Evolutionary conservation across 2,888 invertebrate species (phyloP), one percentile per base, ranked within the genome.

Genomic region (Crossocerus cetratus): DNA sequence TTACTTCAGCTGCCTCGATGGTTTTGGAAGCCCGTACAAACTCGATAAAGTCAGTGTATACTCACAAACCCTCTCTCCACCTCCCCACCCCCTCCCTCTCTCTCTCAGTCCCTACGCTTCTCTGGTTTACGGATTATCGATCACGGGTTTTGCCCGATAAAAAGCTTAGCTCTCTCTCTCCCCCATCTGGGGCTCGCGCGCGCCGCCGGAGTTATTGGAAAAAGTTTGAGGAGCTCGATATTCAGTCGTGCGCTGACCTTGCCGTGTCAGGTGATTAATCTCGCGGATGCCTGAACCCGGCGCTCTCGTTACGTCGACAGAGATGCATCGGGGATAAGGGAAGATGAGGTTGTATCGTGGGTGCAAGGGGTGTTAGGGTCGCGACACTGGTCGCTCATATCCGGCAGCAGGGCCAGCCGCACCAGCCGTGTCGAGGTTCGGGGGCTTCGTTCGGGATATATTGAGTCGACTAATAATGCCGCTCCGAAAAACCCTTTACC

Each of bases 351-450:
- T 49, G 74, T 69, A 61, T 72, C 70, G 72, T 66, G 72, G 32
- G 32, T 32, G 72, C 72, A 66, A 63, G 64, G 69, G 80, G 71
- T 72, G 76, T 76, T 73, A 74, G 69, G 69, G 66, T 58, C 76
- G 69, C 69, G 74, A 71, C 78, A 66, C 69, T 75, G 75, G 78
- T 75, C 73, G 79, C 82, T 86, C 86, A 86, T 86, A 86, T 86
- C 86, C 86, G 84, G 81, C 73, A 66, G 74, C 78, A 73, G 79
- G 76, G 77, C 71, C 65, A 62, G 73, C 8, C 32, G 11, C 32
- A 63, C 74, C 58, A 82, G 80, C 76, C 63, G 66, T 80, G 80
- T 65, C 64, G 76, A 74, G 82, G 80, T 8, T 32, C 81, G 75
- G 58, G 71, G 65, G 43, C 60, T 64, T 67, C 63, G 8, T 74